A percentile compares a stretch with the other conserved stretches of the same genome.
Conservation (phyloP, 2,888 invertebrate species). For the Stratiomys singularior region DNA sequence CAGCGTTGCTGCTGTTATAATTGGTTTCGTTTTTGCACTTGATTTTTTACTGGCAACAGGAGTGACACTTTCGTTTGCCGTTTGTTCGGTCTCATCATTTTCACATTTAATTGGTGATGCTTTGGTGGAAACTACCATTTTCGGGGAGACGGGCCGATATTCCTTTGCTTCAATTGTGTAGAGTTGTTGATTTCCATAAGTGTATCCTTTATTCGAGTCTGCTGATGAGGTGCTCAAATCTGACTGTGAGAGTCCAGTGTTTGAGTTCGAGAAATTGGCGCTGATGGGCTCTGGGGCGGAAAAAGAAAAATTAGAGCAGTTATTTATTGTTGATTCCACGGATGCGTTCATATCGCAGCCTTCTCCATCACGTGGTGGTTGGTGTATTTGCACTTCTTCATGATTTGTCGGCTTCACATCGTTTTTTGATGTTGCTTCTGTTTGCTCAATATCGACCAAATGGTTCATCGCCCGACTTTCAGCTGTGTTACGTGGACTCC, state of each 20-base stretch:
- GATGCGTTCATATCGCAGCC: conserved; percentile 32
- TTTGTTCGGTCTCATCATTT: conserved; percentile 51
- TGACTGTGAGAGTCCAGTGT: conserved; percentile 84
- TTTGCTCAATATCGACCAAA: conserved; percentile 63
- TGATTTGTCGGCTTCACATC: conserved; percentile 54
- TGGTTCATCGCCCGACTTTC: conserved; percentile 59
- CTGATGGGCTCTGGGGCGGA: conserved; percentile 54
- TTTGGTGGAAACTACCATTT: conserved; percentile 53
- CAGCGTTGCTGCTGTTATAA: conserved; percentile 76
- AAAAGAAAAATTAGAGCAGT: conserved; percentile 54
- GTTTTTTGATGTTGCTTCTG: conserved; percentile 54
- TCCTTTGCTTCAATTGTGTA: conserved; percentile 80
- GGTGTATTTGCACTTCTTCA: conserved; percentile 66
- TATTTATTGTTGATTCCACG: conserved; percentile 47
- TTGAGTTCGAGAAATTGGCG: conserved; percentile 68
- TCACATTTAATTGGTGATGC: conserved; percentile 52
- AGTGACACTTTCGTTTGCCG: conserved; percentile 36
- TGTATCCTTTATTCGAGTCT: conserved; percentile 78
- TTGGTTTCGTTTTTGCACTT: conserved; percentile 69
- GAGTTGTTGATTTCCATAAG: conserved; percentile 82
- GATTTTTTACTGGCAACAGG: conserved; percentile 42
- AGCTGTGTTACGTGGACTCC: conserved; percentile 65
- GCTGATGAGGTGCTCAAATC: conserved; percentile 79
- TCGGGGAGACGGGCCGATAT: conserved; percentile 68
- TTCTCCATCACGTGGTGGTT: conserved; percentile 59